phyloP scores from a whole-genome alignment of 2,797 vertebrate species.

The Allobates femoralis region DNA sequence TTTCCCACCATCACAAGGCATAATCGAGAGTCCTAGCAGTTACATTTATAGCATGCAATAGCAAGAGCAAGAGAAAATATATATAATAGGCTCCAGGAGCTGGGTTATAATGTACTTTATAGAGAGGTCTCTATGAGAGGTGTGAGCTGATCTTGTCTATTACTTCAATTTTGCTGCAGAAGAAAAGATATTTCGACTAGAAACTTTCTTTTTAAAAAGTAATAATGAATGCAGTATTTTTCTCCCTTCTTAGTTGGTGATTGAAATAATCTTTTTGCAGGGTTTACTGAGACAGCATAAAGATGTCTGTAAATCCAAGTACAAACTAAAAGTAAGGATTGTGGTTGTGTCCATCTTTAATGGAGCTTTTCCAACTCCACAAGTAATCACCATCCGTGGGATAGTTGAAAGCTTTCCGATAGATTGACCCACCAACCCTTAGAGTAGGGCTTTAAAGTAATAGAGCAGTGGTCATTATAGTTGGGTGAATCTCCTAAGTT shows the following conservation, averaged over 20 bases:
- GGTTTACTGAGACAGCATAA: background rate
- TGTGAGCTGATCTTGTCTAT: background rate
- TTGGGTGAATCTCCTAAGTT: too few species aligned
- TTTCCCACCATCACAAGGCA: conserved; percentile 37
- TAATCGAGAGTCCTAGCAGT: conserved; percentile 39
- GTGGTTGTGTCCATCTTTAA: too few species aligned
- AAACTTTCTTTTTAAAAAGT: conserved; percentile 22
- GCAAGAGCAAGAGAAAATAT: conserved; percentile 9
- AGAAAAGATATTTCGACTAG: conserved; percentile 15
- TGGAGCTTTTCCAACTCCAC: too few species aligned
- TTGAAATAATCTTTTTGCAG: background rate
- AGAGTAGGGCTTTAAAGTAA: too few species aligned
- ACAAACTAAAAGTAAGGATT: background rate
- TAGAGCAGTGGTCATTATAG: too few species aligned
- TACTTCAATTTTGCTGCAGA: conserved; percentile 19
- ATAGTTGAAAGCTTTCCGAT: too few species aligned
- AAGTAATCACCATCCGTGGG: too few species aligned
- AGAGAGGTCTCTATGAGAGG: background rate
- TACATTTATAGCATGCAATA: conserved; percentile 31
- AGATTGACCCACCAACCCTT: too few species aligned
- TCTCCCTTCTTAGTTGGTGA: background rate
- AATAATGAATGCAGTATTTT: conserved; percentile 9
- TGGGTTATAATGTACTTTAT: background rate
- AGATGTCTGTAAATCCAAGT: background rate
- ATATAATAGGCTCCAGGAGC: conserved; percentile 1